Percentiles rank a stretch among this genome's conserved stretches.
These are phyloP conservation scores for Drosophila willistoni DNA, from an alignment of 1,140 invertebrate genomes.

Conservation along the genomic window DNA sequence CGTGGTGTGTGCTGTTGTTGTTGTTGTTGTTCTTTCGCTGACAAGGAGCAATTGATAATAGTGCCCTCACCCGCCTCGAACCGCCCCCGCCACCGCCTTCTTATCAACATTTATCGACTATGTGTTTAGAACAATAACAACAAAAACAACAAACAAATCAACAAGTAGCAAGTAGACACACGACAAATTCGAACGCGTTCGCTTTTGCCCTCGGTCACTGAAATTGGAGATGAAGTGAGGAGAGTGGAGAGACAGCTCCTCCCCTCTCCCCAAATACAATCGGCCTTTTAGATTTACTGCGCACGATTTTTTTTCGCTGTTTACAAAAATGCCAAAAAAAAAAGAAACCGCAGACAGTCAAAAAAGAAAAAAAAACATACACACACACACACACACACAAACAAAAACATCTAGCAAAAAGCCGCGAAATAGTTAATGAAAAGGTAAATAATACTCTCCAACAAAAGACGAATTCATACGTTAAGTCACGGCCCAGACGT, in stretches of 20 bases:
- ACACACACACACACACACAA: neutral
- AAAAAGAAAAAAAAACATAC: slow-evolving; percentile 9
- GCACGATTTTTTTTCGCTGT: slow-evolving; percentile 46
- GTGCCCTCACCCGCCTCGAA: slow-evolving; percentile 5
- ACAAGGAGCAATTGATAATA: slow-evolving; percentile 59
- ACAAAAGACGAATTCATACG: slow-evolving; percentile 19
- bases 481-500: slow-evolving; percentile 30
- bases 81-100: neutral
- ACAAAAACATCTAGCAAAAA: slow-evolving; percentile 47
- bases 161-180: slow-evolving; percentile 42
- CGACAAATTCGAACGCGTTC: slow-evolving; percentile 5
- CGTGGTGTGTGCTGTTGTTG: slow-evolving; percentile 12
- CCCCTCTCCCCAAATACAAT: neutral
- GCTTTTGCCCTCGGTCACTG: slow-evolving; percentile 6
- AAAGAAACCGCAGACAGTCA: slow-evolving; percentile 41
- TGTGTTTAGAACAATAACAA: slow-evolving; percentile 12
- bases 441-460: slow-evolving; percentile 64
- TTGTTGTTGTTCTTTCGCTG: slow-evolving; percentile 29
- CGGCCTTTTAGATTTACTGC: slow-evolving; percentile 42
- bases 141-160: slow-evolving; percentile 39
- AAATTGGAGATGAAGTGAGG: neutral
- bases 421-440: slow-evolving; percentile 77
- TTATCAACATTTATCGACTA: slow-evolving; percentile 61
- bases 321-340: slow-evolving; percentile 16
- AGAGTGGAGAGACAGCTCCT: too few relatives aligned